Conservation (phyloP, 2,113 vertebrate species). For the Menidia beryllina region DNA sequence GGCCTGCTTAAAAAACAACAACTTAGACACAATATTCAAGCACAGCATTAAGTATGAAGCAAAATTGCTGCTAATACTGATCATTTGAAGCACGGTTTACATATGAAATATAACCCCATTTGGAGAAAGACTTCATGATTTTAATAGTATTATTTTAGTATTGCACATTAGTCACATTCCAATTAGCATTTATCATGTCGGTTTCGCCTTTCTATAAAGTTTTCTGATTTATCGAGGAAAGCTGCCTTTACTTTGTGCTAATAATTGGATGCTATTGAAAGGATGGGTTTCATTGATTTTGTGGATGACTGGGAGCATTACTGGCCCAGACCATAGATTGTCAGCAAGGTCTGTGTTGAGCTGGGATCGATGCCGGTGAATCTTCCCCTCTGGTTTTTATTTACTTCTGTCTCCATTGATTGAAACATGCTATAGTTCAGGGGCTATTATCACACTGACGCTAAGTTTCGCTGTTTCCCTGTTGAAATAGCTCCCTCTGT, state of each 20-base stretch:
- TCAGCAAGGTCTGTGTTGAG: constrained; percentile 88
- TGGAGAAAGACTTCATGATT: constrained; percentile 19
- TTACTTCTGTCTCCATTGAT: constrained; percentile 89
- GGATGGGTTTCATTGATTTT: constrained; percentile 98
- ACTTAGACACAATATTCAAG: neutral
- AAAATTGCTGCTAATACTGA: neutral
- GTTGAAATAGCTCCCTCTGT: constrained; percentile 69
- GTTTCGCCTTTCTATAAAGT: constrained; percentile 88
- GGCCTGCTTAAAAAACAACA: neutral
- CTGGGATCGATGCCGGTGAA: constrained; percentile 91
- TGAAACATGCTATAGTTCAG: constrained; percentile 87
- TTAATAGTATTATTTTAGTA: constrained; percentile 57
- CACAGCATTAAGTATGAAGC: neutral
- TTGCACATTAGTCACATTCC: constrained; percentile 76
- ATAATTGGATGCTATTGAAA: constrained; percentile 99
- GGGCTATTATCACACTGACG: constrained; percentile 87
- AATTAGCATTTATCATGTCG: constrained; percentile 86
- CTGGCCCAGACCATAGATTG: constrained; percentile 90
- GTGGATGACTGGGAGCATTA: constrained; percentile 91
- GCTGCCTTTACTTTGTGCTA: constrained; percentile 89
- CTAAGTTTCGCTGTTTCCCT: constrained; percentile 85
- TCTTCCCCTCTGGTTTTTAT: constrained; percentile 87
- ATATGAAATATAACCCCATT: constrained; percentile 8
- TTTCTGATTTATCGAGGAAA: constrained; percentile 92
- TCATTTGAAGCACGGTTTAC: neutral